Base-by-base conservation (phyloP, 2,888 invertebrate genomes). In the Atethmia centrago region DNA sequence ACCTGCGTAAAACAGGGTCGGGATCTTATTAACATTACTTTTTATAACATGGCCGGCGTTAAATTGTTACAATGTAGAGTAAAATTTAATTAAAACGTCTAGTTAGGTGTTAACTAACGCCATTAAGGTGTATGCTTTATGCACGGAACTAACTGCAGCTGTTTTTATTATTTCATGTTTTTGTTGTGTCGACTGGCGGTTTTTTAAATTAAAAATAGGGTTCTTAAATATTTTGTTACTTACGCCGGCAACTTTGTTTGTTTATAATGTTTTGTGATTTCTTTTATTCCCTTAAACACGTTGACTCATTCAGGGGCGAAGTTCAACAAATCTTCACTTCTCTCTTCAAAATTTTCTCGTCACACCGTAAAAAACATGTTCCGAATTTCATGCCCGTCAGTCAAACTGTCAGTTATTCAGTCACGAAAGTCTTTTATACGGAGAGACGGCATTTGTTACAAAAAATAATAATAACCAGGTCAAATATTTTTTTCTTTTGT, bases 1-100 rank as follows among this genome's bases (percentile, higher is more conserved):
- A 88, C 93, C 88, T 90, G 90, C 93, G 93, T 94, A 92, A 93
- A 95, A 91, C 90, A 90, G 90, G 91, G 91, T 90, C 90, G 85
- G 92, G 93, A 91, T 94, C 95, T 95, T 96, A 95, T 95, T 95
- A 95, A 94, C 95, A 95, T 95, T 94, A 95, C 95, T 95, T 95
- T 95, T 96, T 95, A 95, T 95, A 95, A 93, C 94, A 93, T 89
- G 88, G 89, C 89, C 88, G 91, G 92, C 90, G 93, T 92, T 95
- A 94, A 95, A 94, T 94, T 94, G 95, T 93, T 92, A 94, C 94
- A 95, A 91, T 93, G 95, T 93, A 91, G 93, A 93, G 90, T 91
- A 92, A 94, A 95, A 94, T 95, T 95, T 95, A 95, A 95, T 95
- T 95, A 95, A 95, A 95, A 92, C 90, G 90, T 92, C 94, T 92